A percentile compares a stretch with the other conserved stretches of the same genome.
Conservation (phyloP, 2,797 vertebrate species). For the Acomys russatus region DNA sequence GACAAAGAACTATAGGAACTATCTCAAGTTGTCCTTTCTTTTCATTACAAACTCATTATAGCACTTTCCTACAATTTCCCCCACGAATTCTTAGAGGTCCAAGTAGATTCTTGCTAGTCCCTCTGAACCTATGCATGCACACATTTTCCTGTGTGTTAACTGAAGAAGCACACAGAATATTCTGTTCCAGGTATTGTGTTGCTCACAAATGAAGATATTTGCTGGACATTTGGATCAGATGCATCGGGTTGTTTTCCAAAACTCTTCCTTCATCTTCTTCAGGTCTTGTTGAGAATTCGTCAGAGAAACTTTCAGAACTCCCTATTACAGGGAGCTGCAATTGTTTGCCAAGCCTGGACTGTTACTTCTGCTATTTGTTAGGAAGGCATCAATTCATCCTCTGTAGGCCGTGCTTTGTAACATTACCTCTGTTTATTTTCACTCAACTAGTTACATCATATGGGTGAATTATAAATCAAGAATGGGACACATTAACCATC, state of each 20-base stretch:
- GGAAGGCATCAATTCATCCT: background rate
- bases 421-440: conserved; percentile 4
- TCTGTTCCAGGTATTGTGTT: background rate
- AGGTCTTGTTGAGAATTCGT: conserved; percentile 17
- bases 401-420: background rate
- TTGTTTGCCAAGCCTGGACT: background rate
- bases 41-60: background rate
- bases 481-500: background rate
- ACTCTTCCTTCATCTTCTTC: background rate
- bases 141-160: background rate
- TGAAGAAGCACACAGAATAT: background rate
- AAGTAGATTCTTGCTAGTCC: background rate
- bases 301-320: background rate
- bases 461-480: conserved; percentile 27
- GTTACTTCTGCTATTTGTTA: background rate
- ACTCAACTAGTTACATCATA: background rate
- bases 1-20: background rate
- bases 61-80: background rate
- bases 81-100: background rate
- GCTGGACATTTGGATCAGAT: background rate
- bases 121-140: background rate
- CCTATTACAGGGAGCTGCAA: background rate
- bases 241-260: background rate
- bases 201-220: background rate
- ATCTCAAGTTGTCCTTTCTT: background rate